Evolutionary conservation across 2,797 vertebrate genomes (phyloP).

Genomic region (Rhabdophis nuchalis): DNA sequence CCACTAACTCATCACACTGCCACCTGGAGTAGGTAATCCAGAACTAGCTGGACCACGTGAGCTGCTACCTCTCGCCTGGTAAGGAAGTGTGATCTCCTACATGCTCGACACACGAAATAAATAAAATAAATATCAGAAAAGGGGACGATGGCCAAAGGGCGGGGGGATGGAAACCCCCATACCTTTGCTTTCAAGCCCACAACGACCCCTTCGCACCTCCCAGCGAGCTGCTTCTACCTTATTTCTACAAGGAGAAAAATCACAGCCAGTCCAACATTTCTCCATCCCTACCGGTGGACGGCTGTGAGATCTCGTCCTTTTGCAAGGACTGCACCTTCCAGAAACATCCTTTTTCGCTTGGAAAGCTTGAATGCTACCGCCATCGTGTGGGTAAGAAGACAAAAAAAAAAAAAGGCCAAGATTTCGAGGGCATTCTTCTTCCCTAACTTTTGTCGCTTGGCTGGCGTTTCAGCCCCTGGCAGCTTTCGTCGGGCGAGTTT

Average conservation of each 20-base stretch:
- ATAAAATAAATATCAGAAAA: too few relatives aligned
- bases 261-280: not conserved
- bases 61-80: too few relatives aligned
- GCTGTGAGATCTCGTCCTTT: too few relatives aligned
- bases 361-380: slow-evolving; percentile 64
- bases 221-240: not conserved
- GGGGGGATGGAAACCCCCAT: too few relatives aligned
- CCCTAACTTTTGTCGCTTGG: too few relatives aligned
- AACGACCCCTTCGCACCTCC: accelerated
- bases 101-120: too few relatives aligned
- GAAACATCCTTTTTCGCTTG: slow-evolving; percentile 55
- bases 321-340: slow-evolving; percentile 58
- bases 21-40: too few relatives aligned
- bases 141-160: not conserved
- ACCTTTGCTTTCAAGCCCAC: not conserved
- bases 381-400: slow-evolving; percentile 60
- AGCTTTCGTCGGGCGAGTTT: not conserved
- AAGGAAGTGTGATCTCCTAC: too few relatives aligned
- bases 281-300: too few relatives aligned
- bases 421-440: accelerated
- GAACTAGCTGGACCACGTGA: too few relatives aligned
- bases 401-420: not conserved
- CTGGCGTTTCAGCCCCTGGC: not conserved
- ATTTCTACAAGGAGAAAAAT: not conserved
- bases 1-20: too few relatives aligned